These are phyloP conservation scores for Cairina moschata DNA, from an alignment of 2,113 vertebrate genomes.

Conservation along the genomic window DNA sequence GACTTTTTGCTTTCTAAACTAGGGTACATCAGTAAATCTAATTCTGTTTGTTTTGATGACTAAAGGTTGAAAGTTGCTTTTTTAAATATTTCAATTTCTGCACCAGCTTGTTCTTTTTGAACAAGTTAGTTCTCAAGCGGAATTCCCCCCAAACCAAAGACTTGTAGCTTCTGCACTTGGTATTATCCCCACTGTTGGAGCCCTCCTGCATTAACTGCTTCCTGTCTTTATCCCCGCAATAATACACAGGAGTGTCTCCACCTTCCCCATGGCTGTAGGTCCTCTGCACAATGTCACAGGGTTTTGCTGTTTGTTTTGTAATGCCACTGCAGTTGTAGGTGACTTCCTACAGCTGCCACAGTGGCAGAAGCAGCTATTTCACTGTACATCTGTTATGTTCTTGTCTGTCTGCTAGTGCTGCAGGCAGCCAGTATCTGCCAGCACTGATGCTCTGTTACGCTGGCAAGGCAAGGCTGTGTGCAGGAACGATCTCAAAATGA, in stretches of 20 bases:
- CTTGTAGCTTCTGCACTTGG: not conserved
- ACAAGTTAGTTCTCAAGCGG: not conserved
- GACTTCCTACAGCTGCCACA: not conserved
- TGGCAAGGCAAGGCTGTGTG: not conserved
- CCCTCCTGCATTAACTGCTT: not conserved
- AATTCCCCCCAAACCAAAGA: not conserved
- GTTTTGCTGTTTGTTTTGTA: not conserved
- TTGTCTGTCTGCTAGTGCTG: not conserved
- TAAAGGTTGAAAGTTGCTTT: not conserved
- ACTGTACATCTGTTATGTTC: not conserved
- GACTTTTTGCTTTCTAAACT: not conserved
- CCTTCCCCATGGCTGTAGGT: not conserved
- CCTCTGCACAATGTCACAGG: not conserved
- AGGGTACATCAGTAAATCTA: not conserved
- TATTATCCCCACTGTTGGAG: not conserved
- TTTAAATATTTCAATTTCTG: not conserved
- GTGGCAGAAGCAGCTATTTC: not conserved
- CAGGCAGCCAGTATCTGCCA: not conserved
- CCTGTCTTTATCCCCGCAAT: not conserved
- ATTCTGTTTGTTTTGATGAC: not conserved
- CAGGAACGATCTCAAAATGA: not conserved
- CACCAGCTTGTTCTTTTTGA: not conserved
- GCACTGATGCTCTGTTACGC: not conserved
- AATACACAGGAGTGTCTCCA: not conserved
- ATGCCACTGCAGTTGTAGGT: rapidly evolving